These are phyloP conservation scores for Pedetes capensis DNA, from an alignment of 2,113 vertebrate genomes.

Conservation along the genomic window DNA sequence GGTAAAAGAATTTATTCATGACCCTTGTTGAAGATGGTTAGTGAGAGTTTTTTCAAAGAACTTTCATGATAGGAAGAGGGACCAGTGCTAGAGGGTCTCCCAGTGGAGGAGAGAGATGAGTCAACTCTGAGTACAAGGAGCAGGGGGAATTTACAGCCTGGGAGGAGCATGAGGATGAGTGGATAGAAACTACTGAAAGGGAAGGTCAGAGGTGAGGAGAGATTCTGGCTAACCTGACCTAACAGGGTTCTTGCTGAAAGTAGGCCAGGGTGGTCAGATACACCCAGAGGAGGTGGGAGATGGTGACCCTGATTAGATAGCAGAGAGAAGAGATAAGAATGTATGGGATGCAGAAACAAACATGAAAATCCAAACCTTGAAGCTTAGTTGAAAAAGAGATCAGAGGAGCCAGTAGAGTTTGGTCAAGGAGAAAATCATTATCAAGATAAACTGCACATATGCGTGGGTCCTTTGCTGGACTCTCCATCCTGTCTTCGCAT, in stretches of 20 bases:
- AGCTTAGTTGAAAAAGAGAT: neutral
- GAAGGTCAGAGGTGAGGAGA: neutral
- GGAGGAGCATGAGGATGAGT: neutral
- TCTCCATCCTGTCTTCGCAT: neutral
- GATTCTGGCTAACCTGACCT: neutral
- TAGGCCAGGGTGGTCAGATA: neutral
- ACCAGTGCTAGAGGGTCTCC: neutral
- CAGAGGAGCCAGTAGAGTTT: neutral
- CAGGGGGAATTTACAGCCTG: neutral
- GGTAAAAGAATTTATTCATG: neutral
- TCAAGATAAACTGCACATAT: neutral
- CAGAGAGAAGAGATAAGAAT: no score
- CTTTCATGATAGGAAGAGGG: neutral
- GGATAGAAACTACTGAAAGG: neutral
- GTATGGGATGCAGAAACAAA: neutral
- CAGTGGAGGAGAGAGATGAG: neutral
- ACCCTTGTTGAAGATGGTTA: no score
- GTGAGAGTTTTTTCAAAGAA: neutral
- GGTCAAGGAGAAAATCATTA: neutral
- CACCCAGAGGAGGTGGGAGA: neutral
- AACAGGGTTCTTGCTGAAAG: no score
- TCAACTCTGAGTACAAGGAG: neutral
- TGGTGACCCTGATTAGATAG: neutral
- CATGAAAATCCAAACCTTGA: neutral
- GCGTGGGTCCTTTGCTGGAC: neutral